Evolutionary conservation across 2,113 vertebrate genomes (phyloP).

Genomic region (Pelvicachromis taeniatus): DNA sequence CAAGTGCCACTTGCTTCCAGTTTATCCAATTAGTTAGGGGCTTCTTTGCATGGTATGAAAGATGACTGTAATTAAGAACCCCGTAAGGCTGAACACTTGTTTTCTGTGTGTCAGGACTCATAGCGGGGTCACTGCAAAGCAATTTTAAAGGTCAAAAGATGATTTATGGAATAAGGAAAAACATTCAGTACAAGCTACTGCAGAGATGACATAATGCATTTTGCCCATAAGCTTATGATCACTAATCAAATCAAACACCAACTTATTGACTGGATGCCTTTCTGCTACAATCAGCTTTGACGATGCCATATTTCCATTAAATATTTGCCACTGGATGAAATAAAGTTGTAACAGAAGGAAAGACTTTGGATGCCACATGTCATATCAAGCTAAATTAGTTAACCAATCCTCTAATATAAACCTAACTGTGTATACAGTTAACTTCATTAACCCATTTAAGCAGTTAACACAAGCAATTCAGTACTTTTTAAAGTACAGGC

Average conservation of each 20-base stretch:
- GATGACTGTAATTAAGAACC: constrained; percentile 36
- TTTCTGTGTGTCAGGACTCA: constrained; percentile 2
- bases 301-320: not conserved
- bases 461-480: not conserved
- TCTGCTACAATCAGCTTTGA: not conserved
- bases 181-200: not conserved
- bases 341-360: not conserved
- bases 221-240: not conserved
- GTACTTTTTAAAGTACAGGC: not conserved
- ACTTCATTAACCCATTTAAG: not conserved
- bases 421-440: not conserved
- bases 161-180: constrained; percentile 7
- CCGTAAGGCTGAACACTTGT: constrained; percentile 2
- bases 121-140: not conserved
- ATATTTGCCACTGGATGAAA: not conserved
- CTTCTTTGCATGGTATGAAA: constrained; percentile 25
- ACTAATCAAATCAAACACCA: not conserved
- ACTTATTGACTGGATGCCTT: not conserved
- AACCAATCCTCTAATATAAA: not conserved
- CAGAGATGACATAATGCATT: not conserved
- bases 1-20: constrained; percentile 30
- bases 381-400: not conserved
- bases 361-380: not conserved
- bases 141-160: not conserved
- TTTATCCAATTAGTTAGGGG: constrained; percentile 25